Base-by-base conservation (phyloP, 1,140 invertebrate species). In the Aleiodes sp. region DNA sequence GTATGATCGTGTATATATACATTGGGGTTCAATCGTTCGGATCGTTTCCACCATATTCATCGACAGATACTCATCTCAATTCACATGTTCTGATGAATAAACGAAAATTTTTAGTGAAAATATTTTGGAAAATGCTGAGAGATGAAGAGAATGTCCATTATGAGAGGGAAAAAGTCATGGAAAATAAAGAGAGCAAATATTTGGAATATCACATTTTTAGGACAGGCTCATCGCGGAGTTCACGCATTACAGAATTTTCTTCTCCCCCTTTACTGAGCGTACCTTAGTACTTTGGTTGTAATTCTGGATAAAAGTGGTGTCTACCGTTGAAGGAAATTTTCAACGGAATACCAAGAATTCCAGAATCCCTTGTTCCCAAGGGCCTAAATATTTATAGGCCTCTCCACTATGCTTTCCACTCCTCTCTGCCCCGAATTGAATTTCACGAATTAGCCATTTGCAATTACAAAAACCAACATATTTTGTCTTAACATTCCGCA, bases 321-420 rank as follows among this genome's bases (percentile, higher is more conserved):
- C 21, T 52, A 52, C 26, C 46, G 21, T 16, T 52, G 46, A 21
- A 52, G 46, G 26, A 21, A 24, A 16, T 21, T 52, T 24, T 52
- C 16, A 21, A 21, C 46, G 16, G 6, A 2, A 24, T 9, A 12
- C 31, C 4, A 52, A 21, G 21, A 52, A 52, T 52, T 52, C 21
- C 46, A 43, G n/a, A 4, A 7, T 24, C 46, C 26, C 46, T 52
- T 52, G 26, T 52, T 7, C 26, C 46, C 8, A 6, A 3, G 46
- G 46, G 26, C 26, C 46, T 52, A 52, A 52, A 52, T 52, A 52
- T 52, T 52, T 52, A 52, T 52, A 4, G 46, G 46, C 46, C 46
- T 52, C 26, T 52, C 16, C 21, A 52, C 46, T 16, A 21, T 4
- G 46, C 46, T 52, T 52, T 52, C 26, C n/a, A 43, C 39, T 9